These are phyloP conservation scores for Bothrops alternatus DNA, from an alignment of 2,797 vertebrate species.

Conservation along the genomic window DNA sequence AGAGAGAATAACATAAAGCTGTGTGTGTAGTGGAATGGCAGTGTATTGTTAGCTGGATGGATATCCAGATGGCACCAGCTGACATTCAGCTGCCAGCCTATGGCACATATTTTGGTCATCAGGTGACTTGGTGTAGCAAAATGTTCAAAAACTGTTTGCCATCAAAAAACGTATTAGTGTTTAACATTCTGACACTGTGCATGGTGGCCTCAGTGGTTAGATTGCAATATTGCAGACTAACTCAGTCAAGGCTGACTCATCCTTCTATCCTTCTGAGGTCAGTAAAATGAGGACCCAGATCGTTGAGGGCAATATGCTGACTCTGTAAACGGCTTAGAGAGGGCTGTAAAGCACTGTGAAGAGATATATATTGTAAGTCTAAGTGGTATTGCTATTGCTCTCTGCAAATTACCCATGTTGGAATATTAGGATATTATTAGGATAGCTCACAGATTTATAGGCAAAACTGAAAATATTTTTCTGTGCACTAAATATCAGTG, in stretches of 20 bases:
- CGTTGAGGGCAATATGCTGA: neutral
- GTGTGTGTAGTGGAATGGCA: slow-evolving; percentile 81
- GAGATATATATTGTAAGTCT: neutral
- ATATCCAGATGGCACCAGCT: slow-evolving; percentile 72
- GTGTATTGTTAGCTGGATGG: slow-evolving; percentile 90
- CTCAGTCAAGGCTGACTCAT: neutral
- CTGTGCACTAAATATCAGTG: neutral
- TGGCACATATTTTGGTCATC: slow-evolving; percentile 60
- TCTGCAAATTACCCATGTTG: neutral
- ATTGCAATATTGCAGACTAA: neutral
- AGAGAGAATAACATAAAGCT: neutral
- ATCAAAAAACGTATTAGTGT: neutral
- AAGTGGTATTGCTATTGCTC: neutral
- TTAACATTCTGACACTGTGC: neutral
- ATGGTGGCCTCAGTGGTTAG: neutral
- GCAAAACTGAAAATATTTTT: neutral
- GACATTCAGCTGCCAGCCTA: slow-evolving; percentile 79
- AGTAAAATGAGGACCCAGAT: neutral
- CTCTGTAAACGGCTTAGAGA: neutral
- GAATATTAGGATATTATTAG: neutral
- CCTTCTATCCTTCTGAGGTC: neutral
- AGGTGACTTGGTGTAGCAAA: neutral
- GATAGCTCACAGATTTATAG: neutral
- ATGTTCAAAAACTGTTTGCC: neutral
- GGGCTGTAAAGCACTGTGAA: neutral